These are phyloP conservation scores for Pelobates cultripes DNA, from an alignment of 2,797 vertebrate genomes.

Conservation along the genomic window DNA sequence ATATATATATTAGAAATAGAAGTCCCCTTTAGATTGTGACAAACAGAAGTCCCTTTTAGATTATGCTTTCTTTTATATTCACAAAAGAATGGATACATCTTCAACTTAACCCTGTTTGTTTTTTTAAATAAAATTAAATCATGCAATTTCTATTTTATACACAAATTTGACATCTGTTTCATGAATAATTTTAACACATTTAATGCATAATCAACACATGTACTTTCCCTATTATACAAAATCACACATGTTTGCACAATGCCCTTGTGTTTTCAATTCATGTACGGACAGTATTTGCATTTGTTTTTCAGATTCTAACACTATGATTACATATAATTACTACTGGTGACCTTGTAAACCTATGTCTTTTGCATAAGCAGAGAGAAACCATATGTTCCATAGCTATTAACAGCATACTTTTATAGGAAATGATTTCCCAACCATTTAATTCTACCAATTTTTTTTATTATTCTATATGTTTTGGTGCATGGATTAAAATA, in stretches of 20 bases:
- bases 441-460: constrained; percentile 42
- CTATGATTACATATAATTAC: constrained; percentile 49
- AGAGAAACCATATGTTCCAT: constrained; percentile 48
- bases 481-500: no score
- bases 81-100: no score
- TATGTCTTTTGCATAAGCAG: constrained; percentile 51
- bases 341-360: constrained; percentile 49
- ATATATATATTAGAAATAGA: no score
- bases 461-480: neutral
- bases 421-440: constrained; percentile 26
- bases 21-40: no score
- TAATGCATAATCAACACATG: neutral
- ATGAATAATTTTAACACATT: neutral
- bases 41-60: no score
- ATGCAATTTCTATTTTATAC: no score
- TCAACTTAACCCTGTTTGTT: no score
- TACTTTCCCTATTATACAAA: constrained; percentile 52
- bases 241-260: constrained; percentile 29
- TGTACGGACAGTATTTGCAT: constrained; percentile 49
- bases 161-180: no score
- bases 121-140: no score
- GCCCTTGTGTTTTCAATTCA: constrained; percentile 40
- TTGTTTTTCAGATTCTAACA: constrained; percentile 33
- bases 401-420: constrained; percentile 41
- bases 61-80: no score